A percentile compares a stretch with the other conserved stretches of the same genome.
phyloP scores from a whole-genome alignment of 2,888 invertebrate genomes.

The Metopia argyrocephala region DNA sequence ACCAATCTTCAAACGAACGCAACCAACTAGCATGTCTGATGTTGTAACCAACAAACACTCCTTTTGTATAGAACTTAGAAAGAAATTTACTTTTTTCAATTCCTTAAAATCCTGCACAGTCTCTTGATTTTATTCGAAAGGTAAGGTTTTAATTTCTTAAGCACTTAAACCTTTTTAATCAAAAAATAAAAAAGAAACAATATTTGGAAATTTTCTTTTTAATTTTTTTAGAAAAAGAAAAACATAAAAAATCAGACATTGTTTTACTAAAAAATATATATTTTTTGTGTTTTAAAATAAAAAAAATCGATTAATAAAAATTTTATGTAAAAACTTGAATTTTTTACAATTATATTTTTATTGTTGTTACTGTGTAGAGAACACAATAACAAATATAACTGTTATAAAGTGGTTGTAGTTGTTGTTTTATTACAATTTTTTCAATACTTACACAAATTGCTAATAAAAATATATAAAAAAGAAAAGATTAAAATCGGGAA shows the following conservation, averaged over 20 bases:
- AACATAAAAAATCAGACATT: no score
- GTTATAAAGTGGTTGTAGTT: conserved; percentile 55
- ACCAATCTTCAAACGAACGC: conserved; percentile 8
- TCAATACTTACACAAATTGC: no score
- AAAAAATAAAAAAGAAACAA: conserved; percentile 44
- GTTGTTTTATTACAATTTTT: conserved; percentile 41
- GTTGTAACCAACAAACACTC: conserved; percentile 60
- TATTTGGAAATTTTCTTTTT: conserved; percentile 39
- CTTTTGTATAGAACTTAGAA: conserved; percentile 50
- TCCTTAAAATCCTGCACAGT: conserved; percentile 64
- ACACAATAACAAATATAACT: conserved; percentile 48
- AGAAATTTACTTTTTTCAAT: conserved; percentile 58
- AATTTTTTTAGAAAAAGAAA: conserved; percentile 10
- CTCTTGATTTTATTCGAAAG: conserved; percentile 68
- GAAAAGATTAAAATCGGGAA: conserved; percentile 15
- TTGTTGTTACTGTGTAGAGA: conserved; percentile 22
- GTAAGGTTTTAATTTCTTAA: conserved; percentile 69
- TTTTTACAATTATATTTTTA: background rate
- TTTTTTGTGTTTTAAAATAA: conserved; percentile 43
- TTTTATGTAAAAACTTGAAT: conserved; percentile 28
- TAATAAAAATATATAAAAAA: no score
- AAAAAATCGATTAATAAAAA: conserved; percentile 11
- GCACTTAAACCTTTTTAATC: conserved; percentile 48
- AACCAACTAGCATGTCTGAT: conserved; percentile 30
- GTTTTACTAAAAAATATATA: background rate